phyloP scores from a whole-genome alignment of 2,113 vertebrate genomes.

The Elanus axillaris region DNA sequence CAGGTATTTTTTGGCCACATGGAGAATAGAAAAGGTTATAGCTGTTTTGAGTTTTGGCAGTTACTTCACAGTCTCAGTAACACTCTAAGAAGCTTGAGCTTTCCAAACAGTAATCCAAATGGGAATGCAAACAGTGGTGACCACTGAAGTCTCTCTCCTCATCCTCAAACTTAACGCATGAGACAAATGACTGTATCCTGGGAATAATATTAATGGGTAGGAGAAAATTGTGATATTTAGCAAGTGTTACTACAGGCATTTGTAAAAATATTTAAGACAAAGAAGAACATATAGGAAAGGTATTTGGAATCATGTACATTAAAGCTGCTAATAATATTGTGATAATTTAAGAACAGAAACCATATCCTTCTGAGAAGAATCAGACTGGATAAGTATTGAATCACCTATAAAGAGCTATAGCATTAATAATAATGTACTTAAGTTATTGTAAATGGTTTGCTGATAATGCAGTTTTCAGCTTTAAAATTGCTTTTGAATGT shows the following conservation, averaged over 20 bases:
- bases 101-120: constrained; percentile 53
- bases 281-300: not conserved
- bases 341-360: not conserved
- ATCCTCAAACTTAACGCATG: not conserved
- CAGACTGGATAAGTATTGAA: not conserved
- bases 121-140: constrained; percentile 43
- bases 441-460: constrained; percentile 10
- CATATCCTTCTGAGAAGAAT: not conserved
- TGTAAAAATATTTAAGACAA: not conserved
- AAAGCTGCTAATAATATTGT: not conserved
- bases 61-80: constrained; percentile 44
- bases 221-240: not conserved
- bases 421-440: constrained; percentile 18
- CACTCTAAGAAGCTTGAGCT: constrained; percentile 26
- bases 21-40: constrained; percentile 15
- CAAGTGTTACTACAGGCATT: not conserved
- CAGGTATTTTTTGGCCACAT: constrained; percentile 37
- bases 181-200: constrained; percentile 9
- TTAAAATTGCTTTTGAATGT: constrained; percentile 38
- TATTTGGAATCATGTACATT: not conserved
- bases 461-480: constrained; percentile 26
- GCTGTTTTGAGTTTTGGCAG: constrained; percentile 51
- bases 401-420: not conserved
- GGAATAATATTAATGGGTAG: not conserved
- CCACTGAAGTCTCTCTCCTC: not conserved